phyloP scores from a whole-genome alignment of 2,888 invertebrate species.

The Heteropelma amictum region DNA sequence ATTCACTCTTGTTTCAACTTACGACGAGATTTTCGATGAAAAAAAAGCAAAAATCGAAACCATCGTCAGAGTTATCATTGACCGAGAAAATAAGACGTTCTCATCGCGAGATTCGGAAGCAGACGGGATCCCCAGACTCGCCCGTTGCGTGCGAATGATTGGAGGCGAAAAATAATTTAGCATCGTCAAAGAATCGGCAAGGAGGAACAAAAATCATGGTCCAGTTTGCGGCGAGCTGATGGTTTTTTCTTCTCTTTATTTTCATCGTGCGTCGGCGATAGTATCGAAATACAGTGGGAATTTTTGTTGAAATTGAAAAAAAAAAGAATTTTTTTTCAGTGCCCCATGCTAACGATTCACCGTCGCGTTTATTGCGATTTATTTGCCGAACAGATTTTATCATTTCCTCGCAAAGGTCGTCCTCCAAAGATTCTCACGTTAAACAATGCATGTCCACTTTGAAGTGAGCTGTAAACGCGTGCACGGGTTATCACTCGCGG shows the following conservation, averaged over 20 bases:
- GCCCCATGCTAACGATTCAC: too few species aligned
- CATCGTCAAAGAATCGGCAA: constrained; percentile 3
- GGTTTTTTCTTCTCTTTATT: constrained; percentile 33
- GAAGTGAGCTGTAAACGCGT: too few species aligned
- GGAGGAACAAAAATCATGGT: not conserved
- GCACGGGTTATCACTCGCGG: too few species aligned
- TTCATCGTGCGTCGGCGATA: not conserved
- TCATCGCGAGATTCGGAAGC: not conserved
- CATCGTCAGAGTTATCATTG: not conserved
- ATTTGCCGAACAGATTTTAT: not conserved
- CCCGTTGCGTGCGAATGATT: constrained; percentile 58
- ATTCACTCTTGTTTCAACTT: not conserved
- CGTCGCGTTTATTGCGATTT: not conserved
- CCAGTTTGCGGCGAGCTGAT: not conserved
- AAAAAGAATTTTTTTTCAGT: too few species aligned
- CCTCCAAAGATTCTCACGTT: not conserved
- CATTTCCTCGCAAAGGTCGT: too few species aligned
- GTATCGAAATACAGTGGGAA: not conserved
- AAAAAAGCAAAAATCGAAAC: too few species aligned
- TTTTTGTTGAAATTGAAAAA: too few species aligned
- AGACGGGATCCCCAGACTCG: not conserved
- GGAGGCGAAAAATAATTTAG: constrained; percentile 9
- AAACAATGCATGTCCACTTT: too few species aligned
- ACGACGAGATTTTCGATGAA: not conserved
- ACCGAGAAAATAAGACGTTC: constrained; percentile 14